These are phyloP conservation scores for Phasianus colchicus DNA, from an alignment of 2,113 vertebrate genomes.

Conservation along the genomic window DNA sequence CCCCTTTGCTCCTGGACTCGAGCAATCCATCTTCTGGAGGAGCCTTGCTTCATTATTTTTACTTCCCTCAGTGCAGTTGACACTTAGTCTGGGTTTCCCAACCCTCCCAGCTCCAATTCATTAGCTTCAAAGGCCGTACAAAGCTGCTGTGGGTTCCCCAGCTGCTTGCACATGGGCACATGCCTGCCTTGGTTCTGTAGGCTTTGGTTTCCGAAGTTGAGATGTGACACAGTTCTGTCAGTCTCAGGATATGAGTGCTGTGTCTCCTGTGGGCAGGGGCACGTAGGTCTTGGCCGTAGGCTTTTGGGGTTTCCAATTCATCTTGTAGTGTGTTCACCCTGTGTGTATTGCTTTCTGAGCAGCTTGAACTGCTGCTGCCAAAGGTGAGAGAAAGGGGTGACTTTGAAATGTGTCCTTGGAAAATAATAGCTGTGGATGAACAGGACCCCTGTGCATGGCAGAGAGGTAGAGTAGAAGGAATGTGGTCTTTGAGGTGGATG, in stretches of 20 bases:
- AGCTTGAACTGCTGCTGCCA: background rate
- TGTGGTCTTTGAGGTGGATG: background rate
- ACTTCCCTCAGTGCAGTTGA: background rate
- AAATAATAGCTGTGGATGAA: background rate
- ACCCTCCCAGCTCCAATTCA: background rate
- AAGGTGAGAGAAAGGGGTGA: background rate
- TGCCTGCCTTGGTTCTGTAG: rapidly evolving
- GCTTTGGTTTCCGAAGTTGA: background rate
- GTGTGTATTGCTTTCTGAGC: background rate
- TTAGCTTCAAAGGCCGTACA: background rate
- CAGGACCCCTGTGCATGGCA: rapidly evolving
- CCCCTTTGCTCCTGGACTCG: conserved; percentile 2
- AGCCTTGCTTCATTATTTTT: background rate
- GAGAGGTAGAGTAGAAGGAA: background rate
- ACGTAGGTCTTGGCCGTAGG: background rate
- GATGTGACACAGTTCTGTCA: background rate
- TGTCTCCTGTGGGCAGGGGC: background rate
- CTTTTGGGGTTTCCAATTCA: background rate
- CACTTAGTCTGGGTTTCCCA: conserved; percentile 20
- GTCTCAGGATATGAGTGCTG: rapidly evolving
- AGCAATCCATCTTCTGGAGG: conserved; percentile 16
- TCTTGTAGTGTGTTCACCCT: rapidly evolving
- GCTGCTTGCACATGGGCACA: background rate
- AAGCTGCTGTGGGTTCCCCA: background rate
- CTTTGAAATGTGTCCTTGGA: rapidly evolving